phyloP scores from a whole-genome alignment of 2,113 vertebrate genomes.

The Desmodus rotundus region DNA sequence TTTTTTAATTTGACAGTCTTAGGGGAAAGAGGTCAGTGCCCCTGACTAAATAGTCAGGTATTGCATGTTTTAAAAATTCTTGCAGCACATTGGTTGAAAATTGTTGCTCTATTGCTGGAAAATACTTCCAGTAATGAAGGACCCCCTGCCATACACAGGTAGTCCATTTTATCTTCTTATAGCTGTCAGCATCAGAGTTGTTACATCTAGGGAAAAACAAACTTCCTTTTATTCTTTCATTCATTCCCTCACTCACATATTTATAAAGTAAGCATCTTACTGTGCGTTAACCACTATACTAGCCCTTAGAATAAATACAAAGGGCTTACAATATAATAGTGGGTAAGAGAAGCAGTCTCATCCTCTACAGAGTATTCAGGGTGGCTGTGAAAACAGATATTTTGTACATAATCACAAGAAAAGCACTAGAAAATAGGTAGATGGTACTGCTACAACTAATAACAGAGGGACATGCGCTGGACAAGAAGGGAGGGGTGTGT shows the following conservation, averaged over 20 bases:
- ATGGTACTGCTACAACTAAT: not conserved
- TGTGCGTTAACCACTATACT: not conserved
- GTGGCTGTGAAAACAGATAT: not conserved
- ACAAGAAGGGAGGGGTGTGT: not conserved
- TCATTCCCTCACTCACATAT: not conserved
- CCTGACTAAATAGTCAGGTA: no score
- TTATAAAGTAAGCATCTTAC: not conserved
- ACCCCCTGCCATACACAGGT: rapidly evolving
- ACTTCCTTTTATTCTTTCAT: not conserved
- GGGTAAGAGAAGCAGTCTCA: not conserved
- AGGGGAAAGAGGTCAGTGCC: not conserved
- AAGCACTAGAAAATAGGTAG: not conserved
- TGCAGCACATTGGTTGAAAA: not conserved
- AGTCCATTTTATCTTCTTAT: not conserved
- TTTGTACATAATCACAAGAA: not conserved
- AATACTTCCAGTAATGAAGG: not conserved
- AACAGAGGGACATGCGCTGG: not conserved
- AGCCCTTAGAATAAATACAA: not conserved
- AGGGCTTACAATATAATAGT: no score
- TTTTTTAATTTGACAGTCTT: not conserved
- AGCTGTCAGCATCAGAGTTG: not conserved
- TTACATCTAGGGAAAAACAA: not conserved
- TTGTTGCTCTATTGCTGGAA: not conserved
- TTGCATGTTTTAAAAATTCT: not conserved
- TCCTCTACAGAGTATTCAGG: not conserved